phyloP scores from a whole-genome alignment of 2,888 invertebrate species.

The Melipona bicolor region DNA sequence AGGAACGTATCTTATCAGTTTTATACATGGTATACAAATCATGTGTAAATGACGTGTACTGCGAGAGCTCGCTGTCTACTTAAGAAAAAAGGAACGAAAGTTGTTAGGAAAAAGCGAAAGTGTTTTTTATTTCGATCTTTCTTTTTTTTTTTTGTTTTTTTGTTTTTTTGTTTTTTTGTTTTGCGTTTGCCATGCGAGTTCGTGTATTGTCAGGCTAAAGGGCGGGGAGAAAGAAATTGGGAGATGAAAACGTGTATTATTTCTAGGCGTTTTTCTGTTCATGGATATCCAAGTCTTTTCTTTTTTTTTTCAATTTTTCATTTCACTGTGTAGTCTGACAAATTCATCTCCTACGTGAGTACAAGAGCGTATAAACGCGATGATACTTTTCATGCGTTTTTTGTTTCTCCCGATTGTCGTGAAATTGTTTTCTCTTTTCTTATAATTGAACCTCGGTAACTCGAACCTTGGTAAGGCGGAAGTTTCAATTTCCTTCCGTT shows the following conservation, averaged over 20 bases:
- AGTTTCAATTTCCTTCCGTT: too few relatives aligned
- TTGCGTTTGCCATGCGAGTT: slow-evolving; percentile 45
- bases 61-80: slow-evolving; percentile 59
- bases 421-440: slow-evolving; percentile 9
- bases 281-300: slow-evolving; percentile 5
- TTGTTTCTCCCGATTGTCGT: slow-evolving; percentile 6
- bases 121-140: slow-evolving; percentile 39
- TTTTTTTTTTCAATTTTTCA: neutral
- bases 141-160: slow-evolving; percentile 22
- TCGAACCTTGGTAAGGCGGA: too few relatives aligned
- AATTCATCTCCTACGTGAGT: slow-evolving; percentile 27
- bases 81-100: slow-evolving; percentile 39
- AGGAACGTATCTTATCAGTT: slow-evolving; percentile 78
- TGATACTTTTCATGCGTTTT: neutral
- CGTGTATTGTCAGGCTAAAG: slow-evolving; percentile 25
- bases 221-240: slow-evolving; percentile 12
- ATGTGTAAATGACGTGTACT: slow-evolving; percentile 74
- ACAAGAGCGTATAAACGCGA: neutral
- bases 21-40: slow-evolving; percentile 78
- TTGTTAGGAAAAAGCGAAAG: slow-evolving; percentile 40
- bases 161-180: neutral
- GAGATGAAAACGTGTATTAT: slow-evolving; percentile 35
- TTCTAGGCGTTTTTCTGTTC: slow-evolving; percentile 42
- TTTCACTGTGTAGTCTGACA: slow-evolving; percentile 22
- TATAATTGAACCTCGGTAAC: too few relatives aligned